These are phyloP conservation scores for Maconellicoccus hirsutus DNA, from an alignment of 1,140 invertebrate species.

Conservation along the genomic window DNA sequence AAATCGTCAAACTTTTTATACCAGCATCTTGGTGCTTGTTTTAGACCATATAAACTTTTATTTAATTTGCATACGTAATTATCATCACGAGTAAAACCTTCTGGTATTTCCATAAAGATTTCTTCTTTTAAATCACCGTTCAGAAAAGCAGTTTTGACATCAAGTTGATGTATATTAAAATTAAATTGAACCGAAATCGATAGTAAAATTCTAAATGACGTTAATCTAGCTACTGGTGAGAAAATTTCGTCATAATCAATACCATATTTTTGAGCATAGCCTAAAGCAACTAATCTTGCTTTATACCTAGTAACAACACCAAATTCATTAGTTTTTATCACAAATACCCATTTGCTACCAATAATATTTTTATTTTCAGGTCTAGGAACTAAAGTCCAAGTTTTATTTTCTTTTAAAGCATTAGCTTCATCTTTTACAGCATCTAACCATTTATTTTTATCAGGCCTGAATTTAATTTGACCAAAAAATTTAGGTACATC, in stretches of 20 bases:
- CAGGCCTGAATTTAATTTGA: background rate
- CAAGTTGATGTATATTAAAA: slow-evolving; percentile 33
- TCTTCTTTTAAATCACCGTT: slow-evolving; percentile 33
- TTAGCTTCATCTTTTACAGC: slow-evolving; percentile 27
- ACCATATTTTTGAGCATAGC: slow-evolving; percentile 26
- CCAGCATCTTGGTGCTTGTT: slow-evolving; percentile 31
- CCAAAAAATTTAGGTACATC: background rate
- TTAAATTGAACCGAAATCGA: slow-evolving; percentile 33
- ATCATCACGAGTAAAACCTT: slow-evolving; percentile 21
- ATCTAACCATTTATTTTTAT: slow-evolving; percentile 24
- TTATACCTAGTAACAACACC: slow-evolving; percentile 28
- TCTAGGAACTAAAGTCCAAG: slow-evolving; percentile 34
- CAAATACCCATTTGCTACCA: slow-evolving; percentile 32
- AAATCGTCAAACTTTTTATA: slow-evolving; percentile 28
- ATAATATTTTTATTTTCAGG: slow-evolving; percentile 32
- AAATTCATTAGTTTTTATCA: background rate
- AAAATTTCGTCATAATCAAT: slow-evolving; percentile 36
- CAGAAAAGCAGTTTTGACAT: slow-evolving; percentile 37
- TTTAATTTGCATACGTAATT: slow-evolving; percentile 31
- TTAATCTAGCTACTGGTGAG: slow-evolving; percentile 33
- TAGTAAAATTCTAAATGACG: slow-evolving; percentile 35
- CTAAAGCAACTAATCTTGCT: slow-evolving; percentile 18
- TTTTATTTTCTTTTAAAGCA: slow-evolving; percentile 27
- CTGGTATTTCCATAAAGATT: slow-evolving; percentile 34
- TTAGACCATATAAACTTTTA: slow-evolving; percentile 32